A percentile compares a stretch with the other conserved stretches of the same genome.
Evolutionary conservation across 2,888 invertebrate genomes (phyloP).

Genomic region (Heterodera filipjevi): DNA sequence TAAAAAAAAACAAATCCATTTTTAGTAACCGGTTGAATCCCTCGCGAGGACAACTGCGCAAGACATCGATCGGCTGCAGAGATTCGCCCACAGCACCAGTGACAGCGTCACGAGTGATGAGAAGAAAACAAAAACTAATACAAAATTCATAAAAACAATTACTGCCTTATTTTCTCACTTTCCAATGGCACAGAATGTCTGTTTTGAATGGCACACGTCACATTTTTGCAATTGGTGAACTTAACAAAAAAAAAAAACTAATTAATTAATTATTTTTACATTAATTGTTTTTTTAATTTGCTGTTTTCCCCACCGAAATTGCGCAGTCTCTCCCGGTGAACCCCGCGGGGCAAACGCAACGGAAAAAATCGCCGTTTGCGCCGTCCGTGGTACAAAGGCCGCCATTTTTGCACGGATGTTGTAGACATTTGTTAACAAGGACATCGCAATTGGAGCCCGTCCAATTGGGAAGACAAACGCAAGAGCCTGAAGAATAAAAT

Average conservation of each 20-base stretch:
- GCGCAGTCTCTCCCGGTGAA: constrained; percentile 34
- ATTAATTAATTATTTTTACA: too few species aligned
- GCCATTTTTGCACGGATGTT: constrained; percentile 40
- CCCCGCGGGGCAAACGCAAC: constrained; percentile 30
- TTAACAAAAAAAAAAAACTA: background rate
- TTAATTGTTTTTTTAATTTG: too few species aligned
- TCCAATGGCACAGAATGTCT: background rate
- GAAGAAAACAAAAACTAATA: too few species aligned
- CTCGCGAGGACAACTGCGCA: too few species aligned
- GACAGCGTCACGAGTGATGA: too few species aligned
- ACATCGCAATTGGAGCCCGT: constrained; percentile 32
- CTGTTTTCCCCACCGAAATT: constrained; percentile 27
- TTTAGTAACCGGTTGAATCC: too few species aligned
- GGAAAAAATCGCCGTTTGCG: constrained; percentile 28
- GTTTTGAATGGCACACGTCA: background rate
- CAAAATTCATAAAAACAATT: too few species aligned
- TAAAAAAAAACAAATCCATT: too few species aligned
- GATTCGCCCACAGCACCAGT: too few species aligned
- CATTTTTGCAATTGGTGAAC: constrained; percentile 5
- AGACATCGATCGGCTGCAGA: too few species aligned
- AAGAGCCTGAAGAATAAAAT: too few species aligned
- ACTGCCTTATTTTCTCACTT: too few species aligned
- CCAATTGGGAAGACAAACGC: constrained; percentile 37
- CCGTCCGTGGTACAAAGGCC: constrained; percentile 35
- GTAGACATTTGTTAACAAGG: constrained; percentile 36